Evolutionary conservation across 2,113 vertebrate species (phyloP), one percentile per base, ranked within the genome.

Genomic region (Neolamprologus longior): DNA sequence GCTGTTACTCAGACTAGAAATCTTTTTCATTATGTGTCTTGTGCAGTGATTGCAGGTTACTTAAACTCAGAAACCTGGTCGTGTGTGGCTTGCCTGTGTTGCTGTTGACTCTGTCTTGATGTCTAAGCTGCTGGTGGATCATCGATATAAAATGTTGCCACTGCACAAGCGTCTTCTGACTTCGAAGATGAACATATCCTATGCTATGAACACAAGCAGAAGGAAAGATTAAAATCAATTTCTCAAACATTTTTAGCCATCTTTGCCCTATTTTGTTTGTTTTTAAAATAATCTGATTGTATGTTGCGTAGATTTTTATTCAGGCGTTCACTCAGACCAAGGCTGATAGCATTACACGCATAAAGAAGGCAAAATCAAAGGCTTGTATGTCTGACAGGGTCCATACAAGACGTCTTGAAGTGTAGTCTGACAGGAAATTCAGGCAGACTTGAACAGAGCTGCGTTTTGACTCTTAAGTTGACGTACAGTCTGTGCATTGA

Each of bases 131-230:
- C 83, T 55, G 47, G n/a, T 50, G n/a, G 71, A 83, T 91, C 66
- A 89, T 86, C 31, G 63, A 24, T 83, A 11, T 85, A 76, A 92
- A 84, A 88, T 88, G 40, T 37, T 88, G 26, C 58, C 80, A 45
- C 88, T 89, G 42, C 83, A 89, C 19, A 86, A 91, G 90, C 21
- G 80, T 84, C 71, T 82, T 84, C 61, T 90, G 71, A 78, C 26
- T 54, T 89, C 79, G 91, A 81, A 68, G 66, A 82, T 93, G 88
- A 92, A 35, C 52, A 54, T 88, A 58, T 57, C 14, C 7, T 31
- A 17, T 15, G 12, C 9, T 21, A 26, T 40, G 7, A 63, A 7
- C 40, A 54, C 7, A 40, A 50, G 35, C 17, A 10, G 31, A 53
- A 10, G 9, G 35, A 28, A 63, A 15, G 12, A 33, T 28, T 19